Evolutionary conservation across 1,140 invertebrate genomes (phyloP).

Genomic region (Sinella curviseta): DNA sequence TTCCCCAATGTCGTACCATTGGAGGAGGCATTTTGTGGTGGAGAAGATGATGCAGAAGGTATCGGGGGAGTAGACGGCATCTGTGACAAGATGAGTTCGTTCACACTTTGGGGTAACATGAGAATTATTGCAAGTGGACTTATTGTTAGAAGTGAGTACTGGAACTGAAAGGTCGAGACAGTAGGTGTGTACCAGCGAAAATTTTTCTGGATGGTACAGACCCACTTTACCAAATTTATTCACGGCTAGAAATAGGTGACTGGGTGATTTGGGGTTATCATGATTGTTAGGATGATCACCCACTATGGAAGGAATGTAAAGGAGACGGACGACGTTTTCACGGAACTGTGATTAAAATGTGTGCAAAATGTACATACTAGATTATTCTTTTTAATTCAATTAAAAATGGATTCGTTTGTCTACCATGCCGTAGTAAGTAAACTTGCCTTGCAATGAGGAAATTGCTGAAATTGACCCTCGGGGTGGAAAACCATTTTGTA

Average conservation of each 20-base stretch:
- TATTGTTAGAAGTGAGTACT: constrained; percentile 34
- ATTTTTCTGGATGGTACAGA: constrained; percentile 41
- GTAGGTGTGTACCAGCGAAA: constrained; percentile 41
- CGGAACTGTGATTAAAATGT: constrained; percentile 44
- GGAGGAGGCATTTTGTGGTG: constrained; percentile 42
- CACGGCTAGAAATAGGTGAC: constrained; percentile 38
- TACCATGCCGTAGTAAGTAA: not conserved
- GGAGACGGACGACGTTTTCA: constrained; percentile 42
- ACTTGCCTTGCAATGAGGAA: constrained; percentile 47
- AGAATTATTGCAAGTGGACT: not conserved
- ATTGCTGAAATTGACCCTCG: constrained; percentile 45
- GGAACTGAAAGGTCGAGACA: constrained; percentile 45
- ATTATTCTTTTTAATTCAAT: too few relatives aligned
- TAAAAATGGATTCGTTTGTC: not conserved
- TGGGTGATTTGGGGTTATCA: not conserved
- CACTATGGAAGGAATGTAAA: constrained; percentile 35
- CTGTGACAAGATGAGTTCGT: constrained; percentile 44
- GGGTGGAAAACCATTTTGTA: constrained; percentile 44
- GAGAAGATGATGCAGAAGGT: constrained; percentile 37
- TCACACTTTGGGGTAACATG: constrained; percentile 38
- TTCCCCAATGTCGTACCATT: constrained; percentile 48
- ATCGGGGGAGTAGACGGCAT: constrained; percentile 42
- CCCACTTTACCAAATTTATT: constrained; percentile 48
- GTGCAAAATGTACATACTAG: too few relatives aligned
- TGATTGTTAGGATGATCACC: too few relatives aligned